Evolutionary conservation across 2,888 invertebrate species (phyloP), one percentile per base, ranked within the genome.

Genomic region (Mythimna albipuncta): DNA sequence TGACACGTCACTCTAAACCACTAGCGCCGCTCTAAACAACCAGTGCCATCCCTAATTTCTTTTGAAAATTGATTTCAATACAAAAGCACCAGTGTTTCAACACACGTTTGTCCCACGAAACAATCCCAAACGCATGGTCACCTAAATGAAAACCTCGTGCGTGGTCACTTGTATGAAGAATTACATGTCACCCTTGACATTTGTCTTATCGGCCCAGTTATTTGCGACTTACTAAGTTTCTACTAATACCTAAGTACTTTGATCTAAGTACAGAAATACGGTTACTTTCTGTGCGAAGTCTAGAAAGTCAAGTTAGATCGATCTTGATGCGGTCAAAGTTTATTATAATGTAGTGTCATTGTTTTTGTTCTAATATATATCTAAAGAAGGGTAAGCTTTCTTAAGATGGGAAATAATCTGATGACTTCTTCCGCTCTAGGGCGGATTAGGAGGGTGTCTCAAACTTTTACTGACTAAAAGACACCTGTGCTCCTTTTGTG

Each of bases 111-210:
- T 77, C 73, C 65, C 16, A 2, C 11, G 7, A 10, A 66, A 65
- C 0, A 35, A 63, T n/a, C 1, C 13, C 6, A 13, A 64, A 71
- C 2, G 21, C 16, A 32, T 72, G 77, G 79, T 58, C 52, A 77
- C 64, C 7, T 5, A 0, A 55, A n/a, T n/a, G 11, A 47, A 35
- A 3, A 47, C 38, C 57, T 52, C 21, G 58, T 74, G 63, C 35
- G 54, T 19, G 11, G 44, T 35, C 55, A 77, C 50, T 44, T n/a
- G 50, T 32, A 7, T 19, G 3, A 52, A 71, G n/a, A 57, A 52
- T 63, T 61, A 72, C 77, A 64, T 21, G 19, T 55, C 64, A 72
- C 73, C 79, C 66, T 72, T 79, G 65, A 77, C 61, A 64, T 64
- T 64, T 35, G 32, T 35, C n/a, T 69, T 75, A 80, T 81, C 69